Base-by-base conservation (phyloP, 2,797 vertebrate species). In the Tarsius wallacei region DNA sequence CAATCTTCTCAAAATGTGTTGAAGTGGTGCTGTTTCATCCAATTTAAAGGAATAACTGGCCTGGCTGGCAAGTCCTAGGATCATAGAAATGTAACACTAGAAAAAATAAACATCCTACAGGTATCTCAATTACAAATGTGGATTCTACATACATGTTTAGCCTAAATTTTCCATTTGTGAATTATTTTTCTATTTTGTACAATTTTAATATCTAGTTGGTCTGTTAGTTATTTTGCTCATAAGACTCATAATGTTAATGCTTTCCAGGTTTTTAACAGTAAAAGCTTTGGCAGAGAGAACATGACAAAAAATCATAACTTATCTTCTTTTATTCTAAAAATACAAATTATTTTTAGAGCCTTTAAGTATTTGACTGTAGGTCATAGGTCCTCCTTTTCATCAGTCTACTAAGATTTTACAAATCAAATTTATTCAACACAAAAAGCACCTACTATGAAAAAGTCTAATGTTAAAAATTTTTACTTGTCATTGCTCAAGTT, bases 31-130 rank as follows among this genome's bases (percentile, higher is more conserved):
- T 93, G 16, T 94, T 91, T 92, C 87, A 94, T 91, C 47, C 61
- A 91, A 91, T 93, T 97, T 90, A 90, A 90, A 96, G 63, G 77
- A 94, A 96, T 78, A 59, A 78, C 19, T 71, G 57, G 57, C 84
- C 24, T 71, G 57, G 57, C 84, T 92, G 77, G 47, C 24, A 98
- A 96, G 94, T 28, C 73, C 73, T 90, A 90, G 33, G 82, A 81
- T 68, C 66, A 63, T 22, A 95, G 36, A 84, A 95, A 94, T 74
- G 82, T 77, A 96, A 92, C 12, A 81, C 33, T 33, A 89, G n/a
- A 80, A 83, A 88, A 87, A 59, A 13, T 47, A 89, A 87, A 88
- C 31, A 78, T 19, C 28, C 81, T 14, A 94, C 9, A 87, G 15
- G 90, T 83, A 42, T 87, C 74, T 87, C n/a, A 81, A 55, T 90